These are phyloP conservation scores for Drosophila nebulosa DNA, from an alignment of 1,140 invertebrate species.

Conservation along the genomic window DNA sequence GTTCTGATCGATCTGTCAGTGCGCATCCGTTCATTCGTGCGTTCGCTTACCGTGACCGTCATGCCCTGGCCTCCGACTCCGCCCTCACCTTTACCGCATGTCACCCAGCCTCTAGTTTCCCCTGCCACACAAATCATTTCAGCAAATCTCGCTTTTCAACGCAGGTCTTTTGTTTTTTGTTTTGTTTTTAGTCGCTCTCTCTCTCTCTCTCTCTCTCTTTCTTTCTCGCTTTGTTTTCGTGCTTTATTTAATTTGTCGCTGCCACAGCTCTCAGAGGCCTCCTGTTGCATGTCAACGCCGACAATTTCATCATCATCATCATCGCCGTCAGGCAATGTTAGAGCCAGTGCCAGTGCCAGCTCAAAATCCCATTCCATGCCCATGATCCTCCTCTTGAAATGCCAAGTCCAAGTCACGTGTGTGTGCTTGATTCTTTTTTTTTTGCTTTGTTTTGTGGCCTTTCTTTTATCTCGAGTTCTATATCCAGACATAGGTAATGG, in stretches of 20 bases:
- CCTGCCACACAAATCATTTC: slow-evolving; percentile 28
- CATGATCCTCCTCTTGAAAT: slow-evolving; percentile 28
- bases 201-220: not conserved
- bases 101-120: not conserved
- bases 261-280: slow-evolving; percentile 15
- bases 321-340: slow-evolving; percentile 1
- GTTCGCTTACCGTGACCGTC: slow-evolving; percentile 75
- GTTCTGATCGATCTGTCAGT: slow-evolving; percentile 63
- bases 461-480: slow-evolving; percentile 61
- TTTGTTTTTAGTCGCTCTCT: not conserved
- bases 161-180: slow-evolving; percentile 58
- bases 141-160: slow-evolving; percentile 52
- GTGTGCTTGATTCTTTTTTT: slow-evolving; percentile 58
- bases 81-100: slow-evolving; percentile 19
- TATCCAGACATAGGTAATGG: slow-evolving; percentile 36
- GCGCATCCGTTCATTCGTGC: slow-evolving; percentile 58
- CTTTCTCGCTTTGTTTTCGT: slow-evolving; percentile 28
- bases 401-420: slow-evolving; percentile 59
- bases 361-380: not conserved
- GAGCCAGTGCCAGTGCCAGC: not conserved
- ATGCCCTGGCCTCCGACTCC: slow-evolving; percentile 43
- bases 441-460: slow-evolving; percentile 53
- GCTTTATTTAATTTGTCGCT: slow-evolving; percentile 76
- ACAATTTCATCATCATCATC: slow-evolving; percentile 69
- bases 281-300: slow-evolving; percentile 75